phyloP scores from a whole-genome alignment of 2,797 vertebrate genomes.

The Tamandua tetradactyla region DNA sequence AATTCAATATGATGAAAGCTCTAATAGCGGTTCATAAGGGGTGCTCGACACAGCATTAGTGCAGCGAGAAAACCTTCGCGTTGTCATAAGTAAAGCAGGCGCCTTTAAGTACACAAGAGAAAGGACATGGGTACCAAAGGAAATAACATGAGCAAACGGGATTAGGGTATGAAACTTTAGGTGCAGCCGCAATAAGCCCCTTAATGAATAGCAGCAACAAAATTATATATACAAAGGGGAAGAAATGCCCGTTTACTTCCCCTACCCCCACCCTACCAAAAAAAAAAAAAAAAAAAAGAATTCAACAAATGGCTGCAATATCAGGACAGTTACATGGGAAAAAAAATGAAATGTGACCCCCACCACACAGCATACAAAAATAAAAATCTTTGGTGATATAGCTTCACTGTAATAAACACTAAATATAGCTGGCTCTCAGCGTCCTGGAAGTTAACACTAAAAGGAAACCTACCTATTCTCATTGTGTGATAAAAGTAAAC shows the following conservation, averaged over 20 bases:
- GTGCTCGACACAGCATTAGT: fast-evolving
- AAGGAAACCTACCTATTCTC: neutral
- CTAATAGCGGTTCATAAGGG: neutral
- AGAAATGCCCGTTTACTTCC: no score
- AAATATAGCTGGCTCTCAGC: neutral
- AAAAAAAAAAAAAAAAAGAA: no score
- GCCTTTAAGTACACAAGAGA: neutral
- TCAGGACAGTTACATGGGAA: no score
- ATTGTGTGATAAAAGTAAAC: neutral
- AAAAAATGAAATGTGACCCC: no score
- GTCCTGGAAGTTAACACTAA: neutral
- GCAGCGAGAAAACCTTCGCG: neutral
- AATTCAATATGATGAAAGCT: neutral
- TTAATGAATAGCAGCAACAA: neutral
- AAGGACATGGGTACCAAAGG: neutral
- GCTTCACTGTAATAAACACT: neutral
- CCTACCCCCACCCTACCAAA: no score
- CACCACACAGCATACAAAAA: no score
- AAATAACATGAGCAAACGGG: neutral
- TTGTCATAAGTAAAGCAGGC: neutral
- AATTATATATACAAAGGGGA: neutral
- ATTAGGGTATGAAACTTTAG: no score
- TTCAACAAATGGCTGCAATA: no score
- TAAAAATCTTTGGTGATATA: neutral
- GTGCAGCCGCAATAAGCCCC: neutral